A percentile compares a stretch with the other conserved stretches of the same genome.
Evolutionary conservation across 2,797 vertebrate genomes (phyloP).

Genomic region (Danio jaintianensis): DNA sequence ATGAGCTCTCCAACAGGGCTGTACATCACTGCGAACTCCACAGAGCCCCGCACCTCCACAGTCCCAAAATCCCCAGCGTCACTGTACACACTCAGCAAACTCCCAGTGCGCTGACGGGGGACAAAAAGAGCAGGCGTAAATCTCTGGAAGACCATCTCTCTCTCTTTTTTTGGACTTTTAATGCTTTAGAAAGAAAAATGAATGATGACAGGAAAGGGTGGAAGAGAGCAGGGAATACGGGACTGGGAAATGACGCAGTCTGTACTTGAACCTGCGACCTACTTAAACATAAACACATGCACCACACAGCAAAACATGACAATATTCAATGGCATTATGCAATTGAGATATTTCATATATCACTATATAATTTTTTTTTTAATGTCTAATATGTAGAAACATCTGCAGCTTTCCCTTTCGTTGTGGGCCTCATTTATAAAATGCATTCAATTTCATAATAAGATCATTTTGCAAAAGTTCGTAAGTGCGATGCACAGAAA

Average conservation of each 20-base stretch:
- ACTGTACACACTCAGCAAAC: constrained; percentile 67
- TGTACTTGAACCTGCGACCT: background rate
- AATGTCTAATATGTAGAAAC: background rate
- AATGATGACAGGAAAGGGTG: constrained; percentile 35
- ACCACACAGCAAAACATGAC: background rate
- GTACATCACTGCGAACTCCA: constrained; percentile 66
- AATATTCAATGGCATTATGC: background rate
- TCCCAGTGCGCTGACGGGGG: constrained; percentile 55
- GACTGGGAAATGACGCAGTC: background rate
- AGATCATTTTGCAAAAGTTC: too few relatives aligned
- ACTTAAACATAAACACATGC: background rate
- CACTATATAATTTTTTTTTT: background rate
- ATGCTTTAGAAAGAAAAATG: background rate
- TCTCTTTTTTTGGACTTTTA: background rate
- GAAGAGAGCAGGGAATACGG: constrained; percentile 13
- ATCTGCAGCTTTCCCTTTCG: background rate
- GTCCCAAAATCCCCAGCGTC: constrained; percentile 66
- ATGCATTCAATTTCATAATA: too few relatives aligned
- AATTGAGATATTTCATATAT: background rate
- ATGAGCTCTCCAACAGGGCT: constrained; percentile 59
- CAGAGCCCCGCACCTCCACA: constrained; percentile 61
- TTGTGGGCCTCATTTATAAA: background rate
- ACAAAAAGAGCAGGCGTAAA: background rate
- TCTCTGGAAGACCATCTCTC: constrained; percentile 1
- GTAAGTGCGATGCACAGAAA: too few relatives aligned